Percentiles rank a stretch among this genome's conserved stretches.
phyloP scores from a whole-genome alignment of 2,888 invertebrate genomes.

The Brachypterus glaber region DNA sequence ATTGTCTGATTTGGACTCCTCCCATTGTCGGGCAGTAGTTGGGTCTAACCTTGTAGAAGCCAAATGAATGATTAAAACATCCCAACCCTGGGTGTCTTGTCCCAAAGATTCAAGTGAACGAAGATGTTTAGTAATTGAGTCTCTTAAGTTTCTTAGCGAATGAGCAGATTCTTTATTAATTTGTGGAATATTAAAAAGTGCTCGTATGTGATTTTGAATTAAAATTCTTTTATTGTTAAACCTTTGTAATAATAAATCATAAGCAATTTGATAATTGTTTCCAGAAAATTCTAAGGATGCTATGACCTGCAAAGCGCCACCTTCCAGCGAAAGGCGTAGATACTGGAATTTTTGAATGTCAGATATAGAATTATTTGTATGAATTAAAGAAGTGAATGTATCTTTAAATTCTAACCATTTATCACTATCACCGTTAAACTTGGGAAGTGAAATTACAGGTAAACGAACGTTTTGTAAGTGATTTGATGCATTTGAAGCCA shows the following conservation, averaged over 20 bases:
- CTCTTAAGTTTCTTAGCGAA: conserved; percentile 19
- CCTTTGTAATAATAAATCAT: conserved; percentile 15
- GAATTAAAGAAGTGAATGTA: no score
- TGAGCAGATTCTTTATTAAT: conserved; percentile 14
- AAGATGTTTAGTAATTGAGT: conserved; percentile 21
- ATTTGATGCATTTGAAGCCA: no score
- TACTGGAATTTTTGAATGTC: conserved; percentile 17
- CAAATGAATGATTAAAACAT: conserved; percentile 18
- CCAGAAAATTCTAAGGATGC: conserved; percentile 11
- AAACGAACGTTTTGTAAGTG: no score
- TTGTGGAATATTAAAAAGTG: conserved; percentile 18
- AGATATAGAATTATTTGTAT: conserved; percentile 8
- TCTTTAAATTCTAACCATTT: conserved; percentile 13
- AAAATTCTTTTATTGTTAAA: conserved; percentile 21
- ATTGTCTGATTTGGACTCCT: conserved; percentile 9
- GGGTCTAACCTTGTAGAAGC: conserved; percentile 15
- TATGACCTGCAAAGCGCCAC: conserved; percentile 14
- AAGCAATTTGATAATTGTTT: conserved; percentile 14
- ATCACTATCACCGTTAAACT: conserved; percentile 8
- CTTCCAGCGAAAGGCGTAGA: conserved; percentile 9
- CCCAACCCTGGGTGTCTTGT: conserved; percentile 22
- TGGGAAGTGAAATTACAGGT: conserved; percentile 6
- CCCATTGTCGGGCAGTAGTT: conserved; percentile 21
- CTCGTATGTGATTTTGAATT: conserved; percentile 19
- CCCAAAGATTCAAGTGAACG: conserved; percentile 21